Evolutionary conservation across 1,140 invertebrate genomes (phyloP).

Genomic region (Bombus waltoni): DNA sequence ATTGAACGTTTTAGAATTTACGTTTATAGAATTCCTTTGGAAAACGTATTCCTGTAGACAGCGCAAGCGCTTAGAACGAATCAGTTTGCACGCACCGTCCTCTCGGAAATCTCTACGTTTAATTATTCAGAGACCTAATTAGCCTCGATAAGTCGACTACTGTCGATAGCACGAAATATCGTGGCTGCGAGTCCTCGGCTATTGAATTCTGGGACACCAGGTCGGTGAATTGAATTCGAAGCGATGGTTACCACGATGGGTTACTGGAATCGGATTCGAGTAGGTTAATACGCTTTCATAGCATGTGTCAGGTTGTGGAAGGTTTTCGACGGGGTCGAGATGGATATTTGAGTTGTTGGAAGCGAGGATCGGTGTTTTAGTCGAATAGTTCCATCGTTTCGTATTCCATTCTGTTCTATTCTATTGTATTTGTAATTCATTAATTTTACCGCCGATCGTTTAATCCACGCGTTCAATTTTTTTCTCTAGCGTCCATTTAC

Average conservation of each 20-base stretch:
- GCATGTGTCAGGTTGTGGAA: neutral
- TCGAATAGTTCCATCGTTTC: too few relatives aligned
- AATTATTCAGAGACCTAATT: conserved; percentile 39
- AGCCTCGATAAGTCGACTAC: conserved; percentile 18
- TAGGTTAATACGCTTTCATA: neutral
- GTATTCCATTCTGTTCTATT: too few relatives aligned
- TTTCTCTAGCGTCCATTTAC: too few relatives aligned
- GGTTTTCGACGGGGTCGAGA: too few relatives aligned
- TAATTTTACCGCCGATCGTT: too few relatives aligned
- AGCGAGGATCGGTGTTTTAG: too few relatives aligned
- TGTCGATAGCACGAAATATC: conserved; percentile 55
- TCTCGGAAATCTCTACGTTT: neutral
- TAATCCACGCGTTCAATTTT: too few relatives aligned
- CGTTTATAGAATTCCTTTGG: too few relatives aligned
- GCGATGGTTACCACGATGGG: neutral
- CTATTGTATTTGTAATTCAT: too few relatives aligned
- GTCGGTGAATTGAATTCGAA: neutral
- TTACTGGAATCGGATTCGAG: neutral
- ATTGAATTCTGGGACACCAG: conserved; percentile 38
- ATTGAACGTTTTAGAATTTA: too few relatives aligned
- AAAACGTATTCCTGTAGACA: too few relatives aligned
- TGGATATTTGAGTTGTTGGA: too few relatives aligned
- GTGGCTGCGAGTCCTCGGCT: conserved; percentile 33
- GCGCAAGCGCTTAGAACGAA: neutral
- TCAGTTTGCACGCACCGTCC: neutral